These are phyloP conservation scores for Aspidiotus destructor DNA, from an alignment of 2,888 invertebrate genomes.

Conservation along the genomic window DNA sequence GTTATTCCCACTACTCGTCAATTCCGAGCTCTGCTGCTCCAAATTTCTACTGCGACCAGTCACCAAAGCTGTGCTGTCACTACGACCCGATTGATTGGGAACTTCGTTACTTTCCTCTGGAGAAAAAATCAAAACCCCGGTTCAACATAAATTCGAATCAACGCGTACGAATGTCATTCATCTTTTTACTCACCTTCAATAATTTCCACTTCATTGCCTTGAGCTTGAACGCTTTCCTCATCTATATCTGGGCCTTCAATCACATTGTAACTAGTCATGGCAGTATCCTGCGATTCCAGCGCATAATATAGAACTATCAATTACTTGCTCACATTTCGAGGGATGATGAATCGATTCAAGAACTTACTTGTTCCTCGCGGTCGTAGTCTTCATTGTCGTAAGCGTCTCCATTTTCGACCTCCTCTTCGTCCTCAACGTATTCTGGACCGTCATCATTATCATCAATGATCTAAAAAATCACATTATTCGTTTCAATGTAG, in stretches of 20 bases:
- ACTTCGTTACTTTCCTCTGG: slow-evolving; percentile 55
- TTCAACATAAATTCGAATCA: background rate
- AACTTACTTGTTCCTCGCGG: slow-evolving; percentile 39
- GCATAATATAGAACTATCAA: slow-evolving; percentile 32
- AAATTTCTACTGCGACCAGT: slow-evolving; percentile 20
- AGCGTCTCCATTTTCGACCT: slow-evolving; percentile 49
- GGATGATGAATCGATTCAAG: background rate
- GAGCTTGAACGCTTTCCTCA: slow-evolving; percentile 39
- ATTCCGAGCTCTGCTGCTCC: slow-evolving; percentile 34
- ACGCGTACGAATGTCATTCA: background rate
- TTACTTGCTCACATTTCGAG: background rate
- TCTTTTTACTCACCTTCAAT: slow-evolving; percentile 11
- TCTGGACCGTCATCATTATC: slow-evolving; percentile 23
- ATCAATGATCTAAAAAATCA: slow-evolving; percentile 23
- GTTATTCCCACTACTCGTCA: slow-evolving; percentile 35
- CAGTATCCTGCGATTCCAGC: slow-evolving; percentile 43
- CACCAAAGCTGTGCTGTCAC: slow-evolving; percentile 36
- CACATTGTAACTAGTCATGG: slow-evolving; percentile 47
- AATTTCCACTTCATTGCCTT: slow-evolving; percentile 51
- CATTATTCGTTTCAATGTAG: background rate
- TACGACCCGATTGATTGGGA: slow-evolving; percentile 49
- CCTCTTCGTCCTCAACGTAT: slow-evolving; percentile 42
- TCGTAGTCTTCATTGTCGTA: slow-evolving; percentile 48
- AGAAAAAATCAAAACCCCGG: slow-evolving; percentile 15
- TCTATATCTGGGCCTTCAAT: slow-evolving; percentile 46